Evolutionary conservation across 2,888 invertebrate species (phyloP).

Genomic region (Opisthograptis luteolata): DNA sequence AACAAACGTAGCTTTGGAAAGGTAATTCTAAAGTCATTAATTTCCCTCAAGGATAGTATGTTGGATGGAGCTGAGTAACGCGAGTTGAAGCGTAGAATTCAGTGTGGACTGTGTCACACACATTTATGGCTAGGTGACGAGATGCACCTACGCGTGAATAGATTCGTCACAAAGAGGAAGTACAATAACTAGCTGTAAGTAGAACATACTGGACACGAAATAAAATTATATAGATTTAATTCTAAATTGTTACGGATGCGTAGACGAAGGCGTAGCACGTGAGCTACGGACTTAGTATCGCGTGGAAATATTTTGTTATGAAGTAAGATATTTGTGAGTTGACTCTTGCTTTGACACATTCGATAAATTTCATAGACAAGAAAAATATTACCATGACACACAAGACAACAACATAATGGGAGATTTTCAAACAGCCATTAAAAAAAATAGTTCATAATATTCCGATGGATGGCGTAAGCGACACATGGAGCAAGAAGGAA

Average conservation of each 20-base stretch:
- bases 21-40: conserved; percentile 32
- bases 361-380: too few species aligned
- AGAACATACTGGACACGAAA: not conserved
- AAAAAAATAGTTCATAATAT: too few species aligned
- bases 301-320: conserved; percentile 4
- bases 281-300: conserved; percentile 2
- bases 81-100: not conserved
- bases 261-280: conserved; percentile 7
- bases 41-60: conserved; percentile 21
- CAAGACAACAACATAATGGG: too few species aligned
- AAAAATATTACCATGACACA: too few species aligned
- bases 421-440: too few species aligned
- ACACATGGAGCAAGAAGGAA: too few species aligned
- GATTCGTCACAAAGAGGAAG: conserved; percentile 10
- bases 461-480: too few species aligned
- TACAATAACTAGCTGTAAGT: conserved; percentile 6
- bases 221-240: not conserved
- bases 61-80: not conserved
- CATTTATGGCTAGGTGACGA: conserved; percentile 4
- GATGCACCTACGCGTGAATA: conserved; percentile 8
- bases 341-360: too few species aligned
- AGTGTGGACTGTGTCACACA: not conserved
- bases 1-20: conserved; percentile 3
- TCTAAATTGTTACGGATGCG: conserved; percentile 3
- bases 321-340: too few species aligned